Evolutionary conservation across 1,140 invertebrate species (phyloP).

Genomic region (Aradophagus sp.): DNA sequence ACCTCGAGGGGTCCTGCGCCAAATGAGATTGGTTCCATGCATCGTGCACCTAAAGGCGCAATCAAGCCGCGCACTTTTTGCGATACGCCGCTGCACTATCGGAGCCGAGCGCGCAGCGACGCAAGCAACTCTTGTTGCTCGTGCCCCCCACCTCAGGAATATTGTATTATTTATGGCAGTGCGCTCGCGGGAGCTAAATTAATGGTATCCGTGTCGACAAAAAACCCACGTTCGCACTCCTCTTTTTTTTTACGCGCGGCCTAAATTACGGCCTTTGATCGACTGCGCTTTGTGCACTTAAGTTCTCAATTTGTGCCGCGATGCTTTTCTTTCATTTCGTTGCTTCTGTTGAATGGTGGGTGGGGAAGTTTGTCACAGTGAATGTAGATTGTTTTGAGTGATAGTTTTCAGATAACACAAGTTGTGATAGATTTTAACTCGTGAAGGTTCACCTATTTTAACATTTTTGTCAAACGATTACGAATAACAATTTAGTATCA

Average conservation of each 20-base stretch:
- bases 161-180: slow-evolving; percentile 48
- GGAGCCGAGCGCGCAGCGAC: slow-evolving; percentile 24
- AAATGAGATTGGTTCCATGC: slow-evolving; percentile 64
- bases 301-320: slow-evolving; percentile 27
- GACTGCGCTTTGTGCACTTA: no score
- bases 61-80: slow-evolving; percentile 56
- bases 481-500: no score
- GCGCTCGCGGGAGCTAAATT: slow-evolving; percentile 44
- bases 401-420: no score
- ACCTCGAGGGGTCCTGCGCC: slow-evolving; percentile 59
- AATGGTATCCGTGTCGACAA: slow-evolving; percentile 44
- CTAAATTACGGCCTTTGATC: slow-evolving; percentile 41
- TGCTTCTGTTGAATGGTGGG: no score
- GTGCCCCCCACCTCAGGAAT: slow-evolving; percentile 32
- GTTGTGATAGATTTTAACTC: no score
- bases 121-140: slow-evolving; percentile 44
- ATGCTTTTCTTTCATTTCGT: slow-evolving; percentile 22
- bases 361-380: no score
- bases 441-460: no score
- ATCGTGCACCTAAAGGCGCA: slow-evolving; percentile 61
- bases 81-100: slow-evolving; percentile 27
- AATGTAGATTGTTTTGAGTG: no score
- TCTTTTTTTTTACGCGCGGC: slow-evolving; percentile 13
- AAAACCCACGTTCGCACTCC: slow-evolving; percentile 28
- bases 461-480: no score